Evolutionary conservation across 2,113 vertebrate species (phyloP).

Genomic region (Pteruthius melanotis): DNA sequence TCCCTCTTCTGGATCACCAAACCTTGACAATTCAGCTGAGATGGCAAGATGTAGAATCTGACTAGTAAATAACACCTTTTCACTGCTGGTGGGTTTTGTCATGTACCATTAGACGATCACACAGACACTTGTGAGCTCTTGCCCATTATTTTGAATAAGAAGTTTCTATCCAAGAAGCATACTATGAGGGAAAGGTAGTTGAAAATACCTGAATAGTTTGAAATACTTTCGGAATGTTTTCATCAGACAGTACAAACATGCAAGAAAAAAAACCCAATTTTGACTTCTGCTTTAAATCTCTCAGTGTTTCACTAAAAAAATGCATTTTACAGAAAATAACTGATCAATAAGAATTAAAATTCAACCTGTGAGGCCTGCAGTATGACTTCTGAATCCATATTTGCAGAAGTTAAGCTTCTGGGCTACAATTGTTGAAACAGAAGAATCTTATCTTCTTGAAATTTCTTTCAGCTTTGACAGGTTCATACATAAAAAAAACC

Average conservation of each 20-base stretch:
- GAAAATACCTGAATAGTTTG: neutral
- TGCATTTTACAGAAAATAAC: neutral
- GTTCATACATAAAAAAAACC: neutral
- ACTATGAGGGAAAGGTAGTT: neutral
- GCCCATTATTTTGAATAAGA: neutral
- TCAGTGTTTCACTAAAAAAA: neutral
- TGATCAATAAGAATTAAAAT: neutral
- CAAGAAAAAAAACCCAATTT: neutral
- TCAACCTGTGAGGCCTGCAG: neutral
- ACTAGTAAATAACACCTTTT: neutral
- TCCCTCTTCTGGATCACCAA: constrained; percentile 56
- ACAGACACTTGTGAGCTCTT: neutral
- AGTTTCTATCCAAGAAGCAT: neutral
- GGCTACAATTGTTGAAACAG: neutral
- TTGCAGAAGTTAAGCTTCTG: neutral
- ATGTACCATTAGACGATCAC: neutral
- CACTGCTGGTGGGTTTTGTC: neutral
- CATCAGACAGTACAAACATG: neutral
- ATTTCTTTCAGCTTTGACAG: neutral
- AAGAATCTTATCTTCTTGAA: neutral
- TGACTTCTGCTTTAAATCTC: neutral
- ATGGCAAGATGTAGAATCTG: neutral
- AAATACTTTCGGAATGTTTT: neutral
- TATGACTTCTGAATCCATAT: neutral
- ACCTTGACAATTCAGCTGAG: neutral